phyloP scores from a whole-genome alignment of 2,888 invertebrate species.

The Deilephila elpenor region DNA sequence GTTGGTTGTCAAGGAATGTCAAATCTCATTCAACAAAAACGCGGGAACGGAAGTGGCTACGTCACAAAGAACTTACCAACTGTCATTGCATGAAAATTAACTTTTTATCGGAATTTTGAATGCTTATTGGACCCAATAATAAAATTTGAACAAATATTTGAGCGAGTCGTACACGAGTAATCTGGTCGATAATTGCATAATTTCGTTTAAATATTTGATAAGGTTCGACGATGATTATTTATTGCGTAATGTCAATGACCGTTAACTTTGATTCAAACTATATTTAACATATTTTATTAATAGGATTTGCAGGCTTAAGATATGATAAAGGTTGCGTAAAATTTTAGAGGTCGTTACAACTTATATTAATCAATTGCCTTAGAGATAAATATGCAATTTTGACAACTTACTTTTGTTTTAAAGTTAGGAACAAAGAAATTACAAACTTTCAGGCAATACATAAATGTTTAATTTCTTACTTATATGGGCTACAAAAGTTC shows the following conservation, averaged over 20 bases:
- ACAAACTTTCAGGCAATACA: no score
- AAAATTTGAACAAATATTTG: neutral
- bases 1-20: constrained; percentile 1
- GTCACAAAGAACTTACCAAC: constrained; percentile 5
- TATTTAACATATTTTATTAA: neutral
- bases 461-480: neutral
- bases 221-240: constrained; percentile 3
- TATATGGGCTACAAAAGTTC: neutral
- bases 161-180: neutral
- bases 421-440: no score
- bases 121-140: neutral
- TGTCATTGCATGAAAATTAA: constrained; percentile 13
- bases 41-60: neutral
- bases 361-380: no score
- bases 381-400: no score
- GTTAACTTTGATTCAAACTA: neutral
- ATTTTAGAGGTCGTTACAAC: no score
- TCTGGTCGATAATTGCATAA: constrained; percentile 1
- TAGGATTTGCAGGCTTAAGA: neutral
- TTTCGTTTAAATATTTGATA: neutral
- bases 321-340: neutral
- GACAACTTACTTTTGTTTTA: no score
- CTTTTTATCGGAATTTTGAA: constrained; percentile 8
- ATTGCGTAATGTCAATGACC: constrained; percentile 16
- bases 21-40: neutral